Evolutionary conservation across 1,140 invertebrate genomes (phyloP).

Genomic region (Trigoniulus corallinus): DNA sequence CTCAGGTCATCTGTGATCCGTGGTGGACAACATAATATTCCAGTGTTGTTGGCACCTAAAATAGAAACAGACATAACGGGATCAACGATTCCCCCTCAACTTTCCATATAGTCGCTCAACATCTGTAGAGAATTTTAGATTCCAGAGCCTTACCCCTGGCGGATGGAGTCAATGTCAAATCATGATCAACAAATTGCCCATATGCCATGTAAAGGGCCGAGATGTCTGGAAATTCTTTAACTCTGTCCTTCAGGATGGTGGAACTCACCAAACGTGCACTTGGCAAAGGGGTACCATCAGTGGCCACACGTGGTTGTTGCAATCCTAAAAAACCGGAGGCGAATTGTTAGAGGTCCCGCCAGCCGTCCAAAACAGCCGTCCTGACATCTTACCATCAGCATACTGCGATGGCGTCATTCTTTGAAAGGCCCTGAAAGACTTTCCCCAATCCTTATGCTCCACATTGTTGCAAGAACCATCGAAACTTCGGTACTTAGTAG

Average conservation of each 20-base stretch:
- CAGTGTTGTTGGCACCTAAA: slow-evolving; percentile 15
- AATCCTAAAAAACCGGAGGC: neutral
- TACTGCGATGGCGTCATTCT: slow-evolving; percentile 13
- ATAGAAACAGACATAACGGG: neutral
- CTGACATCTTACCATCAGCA: slow-evolving; percentile 13
- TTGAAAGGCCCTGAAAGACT: slow-evolving; percentile 21
- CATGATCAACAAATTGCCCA: slow-evolving; percentile 40
- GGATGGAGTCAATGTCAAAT: slow-evolving; percentile 14
- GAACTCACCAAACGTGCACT: slow-evolving; percentile 25
- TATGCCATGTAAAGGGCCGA: slow-evolving; percentile 33
- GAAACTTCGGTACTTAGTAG: slow-evolving; percentile 36
- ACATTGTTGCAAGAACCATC: slow-evolving; percentile 62
- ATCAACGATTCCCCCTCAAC: neutral
- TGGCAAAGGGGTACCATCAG: slow-evolving; percentile 24
- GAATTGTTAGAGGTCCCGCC: neutral
- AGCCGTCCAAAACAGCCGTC: neutral
- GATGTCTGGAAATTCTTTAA: slow-evolving; percentile 23
- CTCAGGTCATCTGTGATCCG: slow-evolving; percentile 6
- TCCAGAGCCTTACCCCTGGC: slow-evolving; percentile 18
- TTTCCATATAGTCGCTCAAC: slow-evolving; percentile 13
- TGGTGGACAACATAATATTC: slow-evolving; percentile 18
- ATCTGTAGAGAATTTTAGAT: slow-evolving; percentile 18
- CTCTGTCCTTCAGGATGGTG: slow-evolving; percentile 25
- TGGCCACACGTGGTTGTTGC: slow-evolving; percentile 34
- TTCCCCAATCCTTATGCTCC: slow-evolving; percentile 32